These are phyloP conservation scores for Wasmannia auropunctata DNA, from an alignment of 1,140 invertebrate genomes.

Conservation along the genomic window DNA sequence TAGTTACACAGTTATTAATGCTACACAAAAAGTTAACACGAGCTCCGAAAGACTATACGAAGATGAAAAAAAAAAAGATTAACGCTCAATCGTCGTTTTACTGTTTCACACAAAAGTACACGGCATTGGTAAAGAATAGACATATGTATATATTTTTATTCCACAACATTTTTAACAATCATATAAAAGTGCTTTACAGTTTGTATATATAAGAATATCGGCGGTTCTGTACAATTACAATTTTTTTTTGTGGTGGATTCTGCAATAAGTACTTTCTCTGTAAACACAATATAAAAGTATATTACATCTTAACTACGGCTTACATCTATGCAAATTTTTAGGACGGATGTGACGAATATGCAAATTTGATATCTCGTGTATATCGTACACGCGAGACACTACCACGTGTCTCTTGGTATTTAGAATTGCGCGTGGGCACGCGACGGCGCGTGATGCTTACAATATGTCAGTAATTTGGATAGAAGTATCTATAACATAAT, in stretches of 20 bases:
- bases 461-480: conserved; percentile 13
- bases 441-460: conserved; percentile 9
- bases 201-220: conserved; percentile 67
- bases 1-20: conserved; percentile 74
- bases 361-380: conserved; percentile 52
- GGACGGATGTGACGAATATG: conserved; percentile 70
- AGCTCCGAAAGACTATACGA: neutral
- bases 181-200: conserved; percentile 73
- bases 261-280: conserved; percentile 56
- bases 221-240: conserved; percentile 63
- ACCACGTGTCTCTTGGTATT: too few species aligned
- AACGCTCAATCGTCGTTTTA: neutral
- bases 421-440: neutral
- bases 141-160: conserved; percentile 68
- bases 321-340: conserved; percentile 63
- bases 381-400: too few species aligned
- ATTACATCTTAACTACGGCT: conserved; percentile 70
- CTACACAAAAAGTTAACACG: conserved; percentile 48
- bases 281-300: conserved; percentile 70
- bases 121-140: conserved; percentile 30
- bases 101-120: conserved; percentile 19
- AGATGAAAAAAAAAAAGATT: neutral
- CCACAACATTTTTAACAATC: conserved; percentile 70
- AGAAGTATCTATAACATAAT: conserved; percentile 1
- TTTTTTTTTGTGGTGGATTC: conserved; percentile 32